Evolutionary conservation across 1,140 invertebrate species (phyloP), one percentile per base, ranked within the genome.

Genomic region (Lasioglossum baleicum): DNA sequence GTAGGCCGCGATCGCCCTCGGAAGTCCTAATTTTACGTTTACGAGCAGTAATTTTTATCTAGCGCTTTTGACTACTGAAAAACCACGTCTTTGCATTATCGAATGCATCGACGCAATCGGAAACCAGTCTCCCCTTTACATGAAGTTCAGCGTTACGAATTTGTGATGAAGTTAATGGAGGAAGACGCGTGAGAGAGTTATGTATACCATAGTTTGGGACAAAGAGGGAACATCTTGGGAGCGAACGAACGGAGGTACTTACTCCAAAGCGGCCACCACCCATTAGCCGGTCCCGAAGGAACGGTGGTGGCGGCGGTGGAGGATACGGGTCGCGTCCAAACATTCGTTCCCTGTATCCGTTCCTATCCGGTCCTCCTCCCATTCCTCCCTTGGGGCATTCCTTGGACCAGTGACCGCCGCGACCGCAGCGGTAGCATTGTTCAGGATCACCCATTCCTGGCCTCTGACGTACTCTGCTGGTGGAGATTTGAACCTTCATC

Each of bases 391-490:
- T 95, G 77, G 97, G 97, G 93, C 97, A 98, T 93, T 98, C 97
- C 95, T 98, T 98, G 85, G 97, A 98, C 98, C 97, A 98, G 94
- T 98, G 97, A 83, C 98, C 98, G 88, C 97, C 97, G 91, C 97
- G 95, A 75, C 97, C 97, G 95, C 98, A 98, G 92, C 97, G 95
- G 94, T 98, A 98, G 94, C 97, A 98, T 91, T 97, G 97, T 91
- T 98, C 97, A 90, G 97, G 97, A 93, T 98, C 97, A 87, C 97
- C 97, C 97, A 99, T 98, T 83, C 98, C 98, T 84, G 98, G 97
- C 90, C 97, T 96, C 91, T 98, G 97, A 83, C 98, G 94, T 11
- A 98, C 97, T 91, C 97, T 96, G 92, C 97, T 98, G 70, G 97
- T 98, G 61, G 97, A 98, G 69, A 98, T 94, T 94, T 98, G 96